Conservation (phyloP, 2,888 invertebrate species). For the Tetranychus truncatus region DNA sequence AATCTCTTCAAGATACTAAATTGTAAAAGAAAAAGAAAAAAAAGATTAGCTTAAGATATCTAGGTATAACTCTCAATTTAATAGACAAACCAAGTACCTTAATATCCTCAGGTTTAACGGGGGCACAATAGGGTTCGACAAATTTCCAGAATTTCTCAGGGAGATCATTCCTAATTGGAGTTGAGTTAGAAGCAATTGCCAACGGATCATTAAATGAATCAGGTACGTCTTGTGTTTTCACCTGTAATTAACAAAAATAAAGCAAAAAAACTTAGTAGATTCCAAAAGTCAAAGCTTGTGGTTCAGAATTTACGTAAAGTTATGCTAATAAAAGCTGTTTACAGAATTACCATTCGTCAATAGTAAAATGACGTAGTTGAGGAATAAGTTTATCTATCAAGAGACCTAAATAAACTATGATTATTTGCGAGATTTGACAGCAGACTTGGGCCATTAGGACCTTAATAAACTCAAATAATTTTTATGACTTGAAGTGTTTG, state of each 20-base stretch:
- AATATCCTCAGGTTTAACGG: constrained; percentile 65
- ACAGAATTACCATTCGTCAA: no score
- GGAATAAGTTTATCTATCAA: no score
- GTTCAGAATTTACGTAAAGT: no score
- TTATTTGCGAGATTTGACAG: no score
- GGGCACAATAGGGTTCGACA: constrained; percentile 77
- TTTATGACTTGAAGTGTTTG: no score
- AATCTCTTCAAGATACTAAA: constrained; percentile 46
- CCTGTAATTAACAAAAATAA: background rate
- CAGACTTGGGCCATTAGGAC: no score
- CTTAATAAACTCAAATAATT: no score
- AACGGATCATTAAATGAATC: background rate
- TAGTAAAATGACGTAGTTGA: no score
- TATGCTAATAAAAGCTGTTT: no score
- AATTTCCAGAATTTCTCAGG: constrained; percentile 88
- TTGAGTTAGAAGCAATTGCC: background rate
- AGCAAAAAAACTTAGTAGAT: background rate
- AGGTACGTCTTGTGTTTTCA: background rate
- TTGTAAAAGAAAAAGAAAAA: constrained; percentile 18
- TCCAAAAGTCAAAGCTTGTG: background rate
- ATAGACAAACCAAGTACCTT: constrained; percentile 35
- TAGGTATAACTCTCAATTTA: background rate
- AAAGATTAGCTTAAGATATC: background rate
- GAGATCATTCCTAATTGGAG: constrained; percentile 68
- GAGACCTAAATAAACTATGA: no score